These are phyloP conservation scores for Nasonia giraulti DNA, from an alignment of 1,140 invertebrate species.

Conservation along the genomic window DNA sequence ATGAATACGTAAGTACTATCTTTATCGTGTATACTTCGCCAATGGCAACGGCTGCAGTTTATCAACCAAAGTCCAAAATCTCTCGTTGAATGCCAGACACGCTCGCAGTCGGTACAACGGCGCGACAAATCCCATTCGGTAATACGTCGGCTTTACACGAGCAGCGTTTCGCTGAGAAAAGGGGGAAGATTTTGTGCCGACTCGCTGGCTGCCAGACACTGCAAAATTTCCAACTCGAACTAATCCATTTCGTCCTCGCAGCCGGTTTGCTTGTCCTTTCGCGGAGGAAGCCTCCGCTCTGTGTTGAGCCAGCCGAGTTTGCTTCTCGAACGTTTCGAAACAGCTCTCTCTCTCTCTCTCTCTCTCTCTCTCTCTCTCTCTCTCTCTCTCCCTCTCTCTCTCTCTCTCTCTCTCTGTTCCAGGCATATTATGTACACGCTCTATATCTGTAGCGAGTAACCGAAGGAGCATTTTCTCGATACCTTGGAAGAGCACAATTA, in stretches of 20 bases:
- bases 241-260: slow-evolving; percentile 14
- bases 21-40: too few relatives aligned
- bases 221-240: slow-evolving; percentile 29
- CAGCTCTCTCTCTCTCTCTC: too few relatives aligned
- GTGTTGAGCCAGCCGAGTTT: too few relatives aligned
- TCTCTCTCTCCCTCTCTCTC: too few relatives aligned
- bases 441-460: neutral
- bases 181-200: neutral
- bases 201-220: neutral
- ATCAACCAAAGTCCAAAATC: too few relatives aligned
- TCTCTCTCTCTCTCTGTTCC: neutral
- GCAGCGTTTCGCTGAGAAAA: neutral
- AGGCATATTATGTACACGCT: neutral
- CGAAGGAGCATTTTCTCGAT: neutral
- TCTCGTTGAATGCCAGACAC: neutral
- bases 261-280: neutral
- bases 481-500: slow-evolving; percentile 5
- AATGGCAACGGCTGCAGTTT: too few relatives aligned
- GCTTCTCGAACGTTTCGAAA: slow-evolving; percentile 3
- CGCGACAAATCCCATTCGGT: neutral
- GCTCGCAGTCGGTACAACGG: neutral
- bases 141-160: neutral
- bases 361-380: too few relatives aligned
- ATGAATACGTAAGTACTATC: too few relatives aligned
- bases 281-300: neutral